A percentile compares a stretch with the other conserved stretches of the same genome.
Conservation (phyloP, 2,888 invertebrate species). For the Gibbula magus region DNA sequence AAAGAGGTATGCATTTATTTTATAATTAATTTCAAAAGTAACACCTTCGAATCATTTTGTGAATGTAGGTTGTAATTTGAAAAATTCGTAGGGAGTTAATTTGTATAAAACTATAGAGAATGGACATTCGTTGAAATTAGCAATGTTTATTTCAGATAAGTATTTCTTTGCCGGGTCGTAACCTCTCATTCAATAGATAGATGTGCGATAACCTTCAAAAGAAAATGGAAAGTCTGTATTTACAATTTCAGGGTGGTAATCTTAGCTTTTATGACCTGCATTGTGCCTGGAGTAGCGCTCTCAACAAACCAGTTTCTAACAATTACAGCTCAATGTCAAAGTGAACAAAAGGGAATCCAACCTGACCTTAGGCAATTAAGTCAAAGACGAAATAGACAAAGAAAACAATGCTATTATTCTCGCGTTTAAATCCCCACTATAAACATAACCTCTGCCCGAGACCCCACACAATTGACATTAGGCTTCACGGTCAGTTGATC, state of each 20-base stretch:
- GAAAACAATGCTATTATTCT: background rate
- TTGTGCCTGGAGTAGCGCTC: background rate
- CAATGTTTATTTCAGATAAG: background rate
- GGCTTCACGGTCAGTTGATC: background rate
- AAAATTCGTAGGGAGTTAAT: background rate
- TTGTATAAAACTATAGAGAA: too few relatives aligned
- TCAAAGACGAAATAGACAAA: background rate
- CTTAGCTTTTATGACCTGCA: background rate
- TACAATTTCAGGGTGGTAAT: background rate
- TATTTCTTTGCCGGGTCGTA: too few relatives aligned
- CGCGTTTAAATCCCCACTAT: background rate
- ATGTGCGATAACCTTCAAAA: too few relatives aligned
- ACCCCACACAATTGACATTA: background rate
- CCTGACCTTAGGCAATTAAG: constrained; percentile 5
- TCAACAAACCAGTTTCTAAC: background rate
- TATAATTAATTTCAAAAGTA: too few relatives aligned
- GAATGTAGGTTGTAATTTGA: background rate
- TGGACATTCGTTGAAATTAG: too few relatives aligned
- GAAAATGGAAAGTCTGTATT: background rate
- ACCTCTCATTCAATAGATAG: too few relatives aligned
- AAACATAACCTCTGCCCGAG: background rate
- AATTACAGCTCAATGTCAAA: background rate
- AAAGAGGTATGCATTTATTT: background rate
- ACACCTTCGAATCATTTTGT: background rate
- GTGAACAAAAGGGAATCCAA: background rate